Evolutionary conservation across 1,140 invertebrate genomes (phyloP).

Genomic region (Heliconius melpomene): DNA sequence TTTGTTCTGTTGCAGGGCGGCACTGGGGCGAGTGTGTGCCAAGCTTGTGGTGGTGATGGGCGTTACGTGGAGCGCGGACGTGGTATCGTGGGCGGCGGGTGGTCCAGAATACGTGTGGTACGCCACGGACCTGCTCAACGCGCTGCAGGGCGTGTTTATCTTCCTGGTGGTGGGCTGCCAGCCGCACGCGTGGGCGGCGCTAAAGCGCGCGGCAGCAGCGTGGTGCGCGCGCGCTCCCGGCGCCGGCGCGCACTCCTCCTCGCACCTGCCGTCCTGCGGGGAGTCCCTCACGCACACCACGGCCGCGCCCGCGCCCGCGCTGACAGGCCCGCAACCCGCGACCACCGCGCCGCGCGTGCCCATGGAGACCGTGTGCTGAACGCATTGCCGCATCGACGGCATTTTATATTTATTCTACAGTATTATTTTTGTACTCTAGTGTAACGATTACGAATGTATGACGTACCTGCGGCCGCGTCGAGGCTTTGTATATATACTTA

Average conservation of each 20-base stretch:
- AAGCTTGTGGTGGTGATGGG: conserved; percentile 94
- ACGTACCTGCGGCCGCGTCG: conserved; percentile 39
- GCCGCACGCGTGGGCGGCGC: conserved; percentile 84
- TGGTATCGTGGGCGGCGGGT: conserved; percentile 87
- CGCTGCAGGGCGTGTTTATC: conserved; percentile 93
- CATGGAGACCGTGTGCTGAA: conserved; percentile 82
- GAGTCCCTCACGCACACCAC: conserved; percentile 88
- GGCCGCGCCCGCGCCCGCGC: conserved; percentile 86
- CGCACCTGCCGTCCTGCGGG: conserved; percentile 89
- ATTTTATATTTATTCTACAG: conserved; percentile 60
- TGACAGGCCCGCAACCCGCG: conserved; percentile 82
- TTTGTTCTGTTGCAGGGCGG: conserved; percentile 81
- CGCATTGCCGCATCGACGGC: conserved; percentile 14
- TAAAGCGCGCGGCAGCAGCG: conserved; percentile 79
- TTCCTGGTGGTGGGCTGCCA: conserved; percentile 94
- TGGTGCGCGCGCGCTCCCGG: conserved; percentile 80
- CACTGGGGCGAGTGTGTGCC: conserved; percentile 89
- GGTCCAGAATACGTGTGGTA: conserved; percentile 90
- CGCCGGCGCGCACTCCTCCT: conserved; percentile 85
- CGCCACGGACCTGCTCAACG: conserved; percentile 90
- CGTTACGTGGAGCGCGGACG: conserved; percentile 91
- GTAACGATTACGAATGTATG: conserved; percentile 46
- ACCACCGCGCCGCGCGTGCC: conserved; percentile 83
- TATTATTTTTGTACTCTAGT: conserved; percentile 65
- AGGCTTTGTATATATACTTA: conserved; percentile 47